These are phyloP conservation scores for Marisa cornuarietis DNA, from an alignment of 1,140 invertebrate genomes.

Conservation along the genomic window DNA sequence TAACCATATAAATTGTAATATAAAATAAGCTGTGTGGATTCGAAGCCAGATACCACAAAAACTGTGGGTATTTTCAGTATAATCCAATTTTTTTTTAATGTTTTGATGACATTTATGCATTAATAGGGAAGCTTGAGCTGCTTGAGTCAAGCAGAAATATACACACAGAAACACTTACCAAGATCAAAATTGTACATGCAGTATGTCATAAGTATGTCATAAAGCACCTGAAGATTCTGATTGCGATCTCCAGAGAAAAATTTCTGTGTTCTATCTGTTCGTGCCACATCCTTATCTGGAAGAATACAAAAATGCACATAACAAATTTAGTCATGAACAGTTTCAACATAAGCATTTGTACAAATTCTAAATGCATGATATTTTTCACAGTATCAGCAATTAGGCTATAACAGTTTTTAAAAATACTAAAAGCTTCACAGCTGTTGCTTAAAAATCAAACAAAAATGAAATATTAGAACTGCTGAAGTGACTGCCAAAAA, in stretches of 20 bases:
- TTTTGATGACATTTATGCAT: no score
- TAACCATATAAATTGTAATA: no score
- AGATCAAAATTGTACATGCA: slow-evolving; percentile 99
- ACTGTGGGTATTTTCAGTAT: no score
- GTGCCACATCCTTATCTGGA: slow-evolving; percentile 94
- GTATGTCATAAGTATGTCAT: slow-evolving; percentile 97
- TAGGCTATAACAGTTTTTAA: background rate
- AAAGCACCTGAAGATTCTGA: slow-evolving; percentile 83
- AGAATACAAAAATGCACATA: background rate
- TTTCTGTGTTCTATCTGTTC: slow-evolving; percentile 91
- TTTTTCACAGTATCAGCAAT: background rate
- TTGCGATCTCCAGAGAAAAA: slow-evolving; percentile 94
- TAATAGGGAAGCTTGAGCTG: no score
- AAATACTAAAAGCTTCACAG: background rate
- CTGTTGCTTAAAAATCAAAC: background rate
- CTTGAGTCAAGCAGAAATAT: no score
- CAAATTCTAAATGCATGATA: background rate
- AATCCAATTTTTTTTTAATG: no score
- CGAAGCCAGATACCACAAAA: no score
- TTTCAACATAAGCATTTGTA: background rate
- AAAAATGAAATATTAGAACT: background rate
- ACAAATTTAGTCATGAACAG: background rate
- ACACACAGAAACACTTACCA: slow-evolving; percentile 67
- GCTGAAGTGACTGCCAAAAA: background rate
- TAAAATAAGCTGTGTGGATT: no score